Evolutionary conservation across 2,888 invertebrate species (phyloP), one percentile per base, ranked within the genome.

Genomic region (Bhutanitis thaidina): DNA sequence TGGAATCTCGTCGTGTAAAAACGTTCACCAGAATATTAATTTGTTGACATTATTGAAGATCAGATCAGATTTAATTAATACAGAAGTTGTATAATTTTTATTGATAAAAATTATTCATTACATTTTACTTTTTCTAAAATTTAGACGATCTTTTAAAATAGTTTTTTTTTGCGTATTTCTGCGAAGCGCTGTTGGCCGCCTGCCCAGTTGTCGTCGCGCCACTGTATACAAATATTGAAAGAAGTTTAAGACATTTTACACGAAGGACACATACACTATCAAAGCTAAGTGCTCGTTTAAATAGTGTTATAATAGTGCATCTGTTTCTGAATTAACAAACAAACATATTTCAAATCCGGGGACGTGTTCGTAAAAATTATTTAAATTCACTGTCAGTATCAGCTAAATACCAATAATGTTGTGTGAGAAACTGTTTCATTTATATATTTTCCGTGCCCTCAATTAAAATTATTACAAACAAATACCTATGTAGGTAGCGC

Each of bases 181-280:
- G 27, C 30, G 12, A 29, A 14, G 35, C 13, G 20, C 7, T 43
- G 25, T 46, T 51, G 51, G 51, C 51, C 2, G 1, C 20, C 20
- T 41, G 51, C 46, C 51, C 46, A 41, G 35, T 14, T 41, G 36
- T 45, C 27, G 16, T 16, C 25, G 37, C 16, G 14, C 34, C 13
- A 12, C 44, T 53, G 46, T 52, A 37, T 52, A 55, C 47, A 47
- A 55, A 55, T 50, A 49, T 47, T 55, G 40, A 43, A 34, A 34
- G 40, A 43, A 44, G 44, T 55, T 52, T 52, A 43, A 41, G 45
- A 47, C 47, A 35, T 46, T 10, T 41, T 39, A 43, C 27, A 25
- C 39, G 47, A 50, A 47, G 43, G 52, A 41, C 52, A 50, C 13
- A 35, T 39, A 36, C 15, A 37, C 32, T 25, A 34, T 46, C 27